Evolutionary conservation across 2,888 invertebrate species (phyloP), one percentile per base, ranked within the genome.

Genomic region (Melieria omissa): DNA sequence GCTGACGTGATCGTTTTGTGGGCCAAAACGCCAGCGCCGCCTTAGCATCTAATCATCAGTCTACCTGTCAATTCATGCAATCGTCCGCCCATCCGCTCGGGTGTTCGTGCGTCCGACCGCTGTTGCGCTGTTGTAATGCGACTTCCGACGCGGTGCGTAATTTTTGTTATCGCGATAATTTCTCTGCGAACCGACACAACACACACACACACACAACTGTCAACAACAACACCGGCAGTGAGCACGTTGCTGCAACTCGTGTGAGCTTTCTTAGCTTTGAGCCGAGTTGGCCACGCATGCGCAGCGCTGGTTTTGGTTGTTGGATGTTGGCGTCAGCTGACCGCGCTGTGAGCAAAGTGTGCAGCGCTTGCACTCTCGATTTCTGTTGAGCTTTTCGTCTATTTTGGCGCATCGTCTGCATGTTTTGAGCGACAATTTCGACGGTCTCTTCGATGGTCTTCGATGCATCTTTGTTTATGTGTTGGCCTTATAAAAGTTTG

Each of bases 401-500:
- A 52, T 61, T n/a, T 52, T 29, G 10, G 42, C 52, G 52, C 55
- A 10, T 49, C 29, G 58, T 44, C 45, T 57, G 49, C 44, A 16
- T 65, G 52, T 47, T 47, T 62, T 61, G 45, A 16, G 65, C 62
- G 49, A 14, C 63, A 8, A 58, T 57, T 57, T n/a, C 71, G 61
- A 63, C 62, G 69, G 65, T 61, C 54, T 65, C 63, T 12, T 29
- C 29, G 29, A 29, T 29, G 29, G 29, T n/a, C 44, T 29, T 16
- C 16, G 16, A 29, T 14, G 54, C 29, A 41, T 46, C 29, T 42
- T 55, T 68, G n/a, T 5, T 9, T 52, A 62, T 3, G 9, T 44
- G n/a, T 58, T 68, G 45, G 46, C 10, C 16, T 45, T 85, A 85
- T 85, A 85, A 80, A 82, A 84, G 83, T 80, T 81, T 81, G 80